Evolutionary conservation across 2,113 vertebrate genomes (phyloP), one percentile per base, ranked within the genome.

Genomic region (Delphinapterus leucas): DNA sequence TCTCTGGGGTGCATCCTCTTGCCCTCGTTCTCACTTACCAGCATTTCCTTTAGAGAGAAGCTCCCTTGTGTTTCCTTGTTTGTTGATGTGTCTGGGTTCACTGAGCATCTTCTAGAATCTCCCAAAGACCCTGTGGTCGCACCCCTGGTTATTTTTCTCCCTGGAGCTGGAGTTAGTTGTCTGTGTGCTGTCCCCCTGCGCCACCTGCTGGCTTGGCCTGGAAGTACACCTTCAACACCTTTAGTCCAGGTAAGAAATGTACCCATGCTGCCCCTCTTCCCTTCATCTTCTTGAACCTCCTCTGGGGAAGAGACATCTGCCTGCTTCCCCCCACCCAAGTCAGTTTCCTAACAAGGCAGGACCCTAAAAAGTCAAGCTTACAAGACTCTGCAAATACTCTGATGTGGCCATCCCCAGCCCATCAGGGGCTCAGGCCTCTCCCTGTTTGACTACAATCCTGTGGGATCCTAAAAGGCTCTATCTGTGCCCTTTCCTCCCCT

Each of bases 131-230:
- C 41, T 15, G 8, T 36, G 84, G 44, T 84, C 47, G 12, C 44
- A 13, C 21, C 18, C n/a, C 68, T 21, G 60, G 5, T 73, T 53
- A 5, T 61, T 94, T 58, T 61, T 65, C 83, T 53, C 33, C 7
- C 7, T 63, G 70, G 10, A 44, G 28, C 17, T 33, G 80, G 60
- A 12, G 49, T 70, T 41, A 11, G 58, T 60, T 36, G 10, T 53
- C 33, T 68, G 12, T 77, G 73, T 79, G 60, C 5, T 12, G 28
- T 14, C 17, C 61, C 61, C 17, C 33, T 58, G 0, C 2, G 6
- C 89, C 96, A 70, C 91, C 96, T 93, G 79, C 96, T 92, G 95
- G 77, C 28, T 38, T 11, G 21, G 12, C 2, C 36, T 93, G 86
- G 91, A 97, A 97, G 31, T 88, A 38, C 95, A 88, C 36, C 38